These are phyloP conservation scores for Holotrichia oblita DNA, from an alignment of 1,140 invertebrate species.

Conservation along the genomic window DNA sequence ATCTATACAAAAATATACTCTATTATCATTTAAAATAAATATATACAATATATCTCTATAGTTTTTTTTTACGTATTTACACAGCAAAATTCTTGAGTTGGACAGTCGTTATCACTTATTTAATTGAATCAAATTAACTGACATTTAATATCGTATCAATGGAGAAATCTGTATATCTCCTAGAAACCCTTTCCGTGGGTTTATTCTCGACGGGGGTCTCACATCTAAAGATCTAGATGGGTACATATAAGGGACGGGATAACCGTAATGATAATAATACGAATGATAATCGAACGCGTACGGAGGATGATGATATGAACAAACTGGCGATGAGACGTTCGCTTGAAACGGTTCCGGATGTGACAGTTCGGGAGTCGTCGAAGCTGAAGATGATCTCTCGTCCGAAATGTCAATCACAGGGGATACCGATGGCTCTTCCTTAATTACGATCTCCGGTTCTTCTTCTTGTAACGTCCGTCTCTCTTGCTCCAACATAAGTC, in stretches of 20 bases:
- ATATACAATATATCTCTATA: too few species aligned
- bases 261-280: not conserved
- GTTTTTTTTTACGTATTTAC: too few species aligned
- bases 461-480: not conserved
- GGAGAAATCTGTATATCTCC: slow-evolving; percentile 16
- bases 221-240: not conserved
- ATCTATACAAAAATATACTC: too few species aligned
- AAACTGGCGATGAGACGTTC: not conserved
- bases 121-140: not conserved
- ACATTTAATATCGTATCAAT: not conserved
- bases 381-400: not conserved
- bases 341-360: not conserved
- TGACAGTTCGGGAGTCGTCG: not conserved
- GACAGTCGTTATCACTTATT: too few species aligned
- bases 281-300: not conserved
- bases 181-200: not conserved
- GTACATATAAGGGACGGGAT: not conserved
- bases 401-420: not conserved
- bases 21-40: too few species aligned
- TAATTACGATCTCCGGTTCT: not conserved
- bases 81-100: too few species aligned
- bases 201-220: not conserved
- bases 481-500: slow-evolving; percentile 42
- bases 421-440: not conserved
- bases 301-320: not conserved